phyloP scores from a whole-genome alignment of 35 echinoderm and acorn worm species.

The Eucidaris tribuloides region DNA sequence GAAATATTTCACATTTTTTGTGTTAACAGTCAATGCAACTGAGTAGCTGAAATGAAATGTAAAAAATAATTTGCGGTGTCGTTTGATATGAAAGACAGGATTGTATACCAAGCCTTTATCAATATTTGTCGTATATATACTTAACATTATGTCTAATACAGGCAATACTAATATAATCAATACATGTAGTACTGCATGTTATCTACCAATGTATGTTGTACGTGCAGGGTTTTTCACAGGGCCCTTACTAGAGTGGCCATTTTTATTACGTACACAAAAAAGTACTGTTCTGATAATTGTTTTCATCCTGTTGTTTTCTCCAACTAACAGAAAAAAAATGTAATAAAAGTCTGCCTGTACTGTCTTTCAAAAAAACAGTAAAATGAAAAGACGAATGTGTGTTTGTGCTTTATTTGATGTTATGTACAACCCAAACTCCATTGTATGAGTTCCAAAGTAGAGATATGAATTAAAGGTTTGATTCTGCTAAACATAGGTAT shows the following conservation, averaged over 20 bases:
- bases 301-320: background rate
- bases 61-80: too few species aligned
- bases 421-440: too few species aligned
- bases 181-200: background rate
- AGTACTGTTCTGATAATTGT: background rate
- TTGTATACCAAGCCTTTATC: too few species aligned
- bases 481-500: too few species aligned
- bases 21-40: too few species aligned
- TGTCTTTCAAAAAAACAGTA: conserved; percentile 37
- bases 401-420: too few species aligned
- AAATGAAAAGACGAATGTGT: too few species aligned
- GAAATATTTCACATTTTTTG: too few species aligned
- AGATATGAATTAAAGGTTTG: too few species aligned
- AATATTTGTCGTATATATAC: background rate
- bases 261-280: background rate
- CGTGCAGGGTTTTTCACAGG: background rate
- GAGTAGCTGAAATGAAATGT: too few species aligned
- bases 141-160: background rate
- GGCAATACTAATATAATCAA: background rate
- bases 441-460: too few species aligned
- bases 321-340: background rate
- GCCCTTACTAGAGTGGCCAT: background rate
- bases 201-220: background rate
- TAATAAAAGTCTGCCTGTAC: conserved; percentile 39
- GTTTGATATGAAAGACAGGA: too few species aligned